Conservation (phyloP, 2,113 vertebrate genomes). For the Mugil cephalus region DNA sequence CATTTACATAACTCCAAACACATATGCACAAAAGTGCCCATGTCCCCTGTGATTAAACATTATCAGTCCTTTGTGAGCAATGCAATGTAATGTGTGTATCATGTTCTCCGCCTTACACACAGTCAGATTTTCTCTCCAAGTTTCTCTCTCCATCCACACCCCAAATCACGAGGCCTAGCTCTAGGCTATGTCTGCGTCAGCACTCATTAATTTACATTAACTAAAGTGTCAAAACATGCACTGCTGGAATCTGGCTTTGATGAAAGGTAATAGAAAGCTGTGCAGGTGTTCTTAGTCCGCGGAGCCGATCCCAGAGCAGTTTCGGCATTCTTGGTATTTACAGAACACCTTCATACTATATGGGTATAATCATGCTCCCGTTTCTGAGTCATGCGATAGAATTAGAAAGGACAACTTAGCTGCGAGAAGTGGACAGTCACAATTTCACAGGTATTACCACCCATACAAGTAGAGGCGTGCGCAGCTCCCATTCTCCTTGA, state of each 20-base stretch:
- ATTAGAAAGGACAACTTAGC: slow-evolving; percentile 46
- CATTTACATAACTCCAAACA: too few relatives aligned
- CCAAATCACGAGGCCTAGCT: slow-evolving; percentile 70
- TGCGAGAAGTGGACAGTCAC: slow-evolving; percentile 45
- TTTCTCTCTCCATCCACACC: slow-evolving; percentile 70
- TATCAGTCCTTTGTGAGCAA: too few relatives aligned
- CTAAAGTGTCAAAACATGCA: slow-evolving; percentile 86
- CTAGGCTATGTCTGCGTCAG: slow-evolving; percentile 80
- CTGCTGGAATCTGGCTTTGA: slow-evolving; percentile 77
- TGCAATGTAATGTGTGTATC: too few relatives aligned
- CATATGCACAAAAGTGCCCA: background rate
- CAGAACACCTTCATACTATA: slow-evolving; percentile 46
- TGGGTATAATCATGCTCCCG: slow-evolving; percentile 43
- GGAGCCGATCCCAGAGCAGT: slow-evolving; percentile 51
- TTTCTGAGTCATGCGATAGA: slow-evolving; percentile 63
- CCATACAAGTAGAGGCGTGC: slow-evolving; percentile 47
- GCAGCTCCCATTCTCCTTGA: slow-evolving; percentile 15
- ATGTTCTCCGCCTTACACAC: slow-evolving; percentile 19
- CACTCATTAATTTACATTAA: slow-evolving; percentile 85
- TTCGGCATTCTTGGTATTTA: slow-evolving; percentile 64
- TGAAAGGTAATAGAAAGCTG: slow-evolving; percentile 76
- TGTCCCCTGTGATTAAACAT: background rate
- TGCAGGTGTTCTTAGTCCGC: slow-evolving; percentile 76
- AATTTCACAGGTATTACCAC: slow-evolving; percentile 44
- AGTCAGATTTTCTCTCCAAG: slow-evolving; percentile 32